Percentiles rank a stretch among this genome's conserved stretches.
Conservation (phyloP, 2,797 vertebrate genomes). For the Semaprochilodus insignis region DNA sequence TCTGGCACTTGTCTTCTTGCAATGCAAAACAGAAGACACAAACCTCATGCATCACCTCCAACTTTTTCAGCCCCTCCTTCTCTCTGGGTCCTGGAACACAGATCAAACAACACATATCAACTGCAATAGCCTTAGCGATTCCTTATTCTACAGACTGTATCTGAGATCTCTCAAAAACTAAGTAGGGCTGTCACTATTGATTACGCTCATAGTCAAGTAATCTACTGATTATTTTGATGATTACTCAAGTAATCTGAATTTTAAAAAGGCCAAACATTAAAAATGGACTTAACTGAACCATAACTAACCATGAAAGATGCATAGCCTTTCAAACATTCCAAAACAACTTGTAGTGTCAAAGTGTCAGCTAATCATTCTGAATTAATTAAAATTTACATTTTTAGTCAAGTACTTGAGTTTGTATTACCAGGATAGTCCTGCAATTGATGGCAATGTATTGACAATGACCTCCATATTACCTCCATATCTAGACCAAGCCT, state of each 20-base stretch:
- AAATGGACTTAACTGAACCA: too few relatives aligned
- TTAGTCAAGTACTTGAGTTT: too few relatives aligned
- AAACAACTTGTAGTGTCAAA: too few relatives aligned
- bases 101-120: not conserved
- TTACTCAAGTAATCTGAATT: not conserved
- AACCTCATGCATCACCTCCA: slow-evolving; percentile 17
- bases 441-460: too few relatives aligned
- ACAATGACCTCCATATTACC: too few relatives aligned
- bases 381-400: too few relatives aligned
- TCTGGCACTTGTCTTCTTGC: not conserved
- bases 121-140: not conserved
- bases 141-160: not conserved
- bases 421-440: too few relatives aligned
- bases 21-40: not conserved
- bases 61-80: not conserved
- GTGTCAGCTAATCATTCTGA: too few relatives aligned
- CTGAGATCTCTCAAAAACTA: not conserved
- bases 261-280: not conserved
- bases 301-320: too few relatives aligned
- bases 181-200: not conserved
- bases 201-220: not conserved
- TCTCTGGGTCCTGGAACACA: slow-evolving; percentile 8
- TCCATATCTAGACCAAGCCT: not conserved
- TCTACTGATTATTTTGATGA: not conserved
- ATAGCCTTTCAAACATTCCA: too few relatives aligned